Conservation (phyloP, 2,888 invertebrate species). For the Microdon myrmicae region DNA sequence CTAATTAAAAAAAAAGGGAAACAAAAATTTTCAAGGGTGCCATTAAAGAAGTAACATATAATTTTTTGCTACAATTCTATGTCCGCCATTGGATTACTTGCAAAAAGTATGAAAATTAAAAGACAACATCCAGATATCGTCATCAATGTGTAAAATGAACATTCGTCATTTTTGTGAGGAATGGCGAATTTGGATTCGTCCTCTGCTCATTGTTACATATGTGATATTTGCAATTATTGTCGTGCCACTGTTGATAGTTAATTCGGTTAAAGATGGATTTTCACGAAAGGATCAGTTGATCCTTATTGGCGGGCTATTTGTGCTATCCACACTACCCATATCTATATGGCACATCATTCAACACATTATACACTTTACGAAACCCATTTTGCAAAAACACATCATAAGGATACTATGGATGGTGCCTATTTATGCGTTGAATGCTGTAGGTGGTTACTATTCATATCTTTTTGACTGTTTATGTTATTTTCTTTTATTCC, state of each 20-base stretch:
- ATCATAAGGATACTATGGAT: constrained; percentile 97
- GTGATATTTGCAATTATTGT: constrained; percentile 83
- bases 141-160: constrained; percentile 58
- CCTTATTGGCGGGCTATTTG: constrained; percentile 90
- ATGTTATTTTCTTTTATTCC: constrained; percentile 28
- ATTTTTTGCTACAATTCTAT: no score
- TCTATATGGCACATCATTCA: constrained; percentile 95
- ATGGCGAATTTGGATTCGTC: constrained; percentile 93
- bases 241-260: constrained; percentile 83
- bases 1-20: constrained; percentile 11
- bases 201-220: constrained; percentile 82
- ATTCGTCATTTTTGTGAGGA: constrained; percentile 63
- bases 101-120: constrained; percentile 32
- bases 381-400: constrained; percentile 91
- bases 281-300: constrained; percentile 82
- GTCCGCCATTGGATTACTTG: constrained; percentile 8
- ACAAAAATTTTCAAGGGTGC: not conserved
- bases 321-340: constrained; percentile 88
- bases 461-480: not conserved
- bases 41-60: no score
- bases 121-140: constrained; percentile 12
- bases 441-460: constrained; percentile 77
- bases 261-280: constrained; percentile 83
- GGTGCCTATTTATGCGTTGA: constrained; percentile 96
- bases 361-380: constrained; percentile 92